These are phyloP conservation scores for Celastrina argiolus DNA, from an alignment of 2,888 invertebrate genomes.

Conservation along the genomic window DNA sequence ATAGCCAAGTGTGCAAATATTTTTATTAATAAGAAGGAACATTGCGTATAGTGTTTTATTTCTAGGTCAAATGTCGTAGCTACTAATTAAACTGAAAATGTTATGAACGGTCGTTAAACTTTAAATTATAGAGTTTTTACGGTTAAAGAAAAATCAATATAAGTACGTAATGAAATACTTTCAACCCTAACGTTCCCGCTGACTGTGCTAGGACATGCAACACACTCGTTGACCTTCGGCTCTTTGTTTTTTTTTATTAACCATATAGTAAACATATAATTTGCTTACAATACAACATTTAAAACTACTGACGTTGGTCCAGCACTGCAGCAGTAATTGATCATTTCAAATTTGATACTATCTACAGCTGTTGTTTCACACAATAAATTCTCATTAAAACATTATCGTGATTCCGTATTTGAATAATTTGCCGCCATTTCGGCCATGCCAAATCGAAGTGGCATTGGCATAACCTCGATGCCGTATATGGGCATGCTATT, in stretches of 20 bases:
- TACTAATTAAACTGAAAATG: not conserved
- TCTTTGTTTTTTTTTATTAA: no score
- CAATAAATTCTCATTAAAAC: constrained; percentile 7
- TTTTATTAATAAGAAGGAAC: no score
- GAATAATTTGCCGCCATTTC: not conserved
- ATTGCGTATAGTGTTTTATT: not conserved
- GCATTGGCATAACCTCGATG: not conserved
- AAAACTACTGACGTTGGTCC: no score
- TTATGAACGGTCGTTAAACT: not conserved
- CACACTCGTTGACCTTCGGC: constrained; percentile 12
- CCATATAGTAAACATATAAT: no score
- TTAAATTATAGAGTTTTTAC: not conserved
- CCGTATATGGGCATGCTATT: constrained; percentile 5
- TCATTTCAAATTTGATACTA: not conserved
- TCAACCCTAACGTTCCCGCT: not conserved
- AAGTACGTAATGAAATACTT: not conserved
- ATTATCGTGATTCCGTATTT: not conserved
- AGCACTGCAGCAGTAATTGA: no score
- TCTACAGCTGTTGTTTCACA: not conserved
- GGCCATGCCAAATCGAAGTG: constrained; percentile 7
- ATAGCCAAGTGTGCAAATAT: no score
- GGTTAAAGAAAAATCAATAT: not conserved
- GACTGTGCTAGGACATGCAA: constrained; percentile 15
- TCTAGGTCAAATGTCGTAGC: not conserved
- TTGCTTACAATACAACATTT: no score